Conservation (phyloP, 1,140 invertebrate species). For the Venustaconcha ellipsiformis region DNA sequence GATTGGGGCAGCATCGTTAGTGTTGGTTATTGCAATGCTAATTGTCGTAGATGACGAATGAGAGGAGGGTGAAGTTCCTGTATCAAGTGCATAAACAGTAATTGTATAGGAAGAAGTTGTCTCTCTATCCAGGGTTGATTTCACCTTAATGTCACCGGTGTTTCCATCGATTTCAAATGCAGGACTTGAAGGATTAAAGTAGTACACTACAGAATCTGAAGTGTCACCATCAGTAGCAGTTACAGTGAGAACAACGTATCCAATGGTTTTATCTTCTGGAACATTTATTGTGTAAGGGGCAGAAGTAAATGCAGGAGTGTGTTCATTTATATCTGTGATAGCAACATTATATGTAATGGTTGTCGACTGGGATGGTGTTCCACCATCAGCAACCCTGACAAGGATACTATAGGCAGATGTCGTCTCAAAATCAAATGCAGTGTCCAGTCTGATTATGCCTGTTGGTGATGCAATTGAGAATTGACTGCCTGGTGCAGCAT, state of each 20-base stretch:
- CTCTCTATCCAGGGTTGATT: conserved; percentile 31
- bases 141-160: conserved; percentile 28
- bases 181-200: conserved; percentile 9
- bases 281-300: conserved; percentile 16
- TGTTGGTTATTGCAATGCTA: conserved; percentile 38
- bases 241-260: conserved; percentile 25
- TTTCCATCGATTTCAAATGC: conserved; percentile 26
- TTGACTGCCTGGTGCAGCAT: conserved; percentile 6
- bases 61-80: conserved; percentile 20
- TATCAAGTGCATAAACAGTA: conserved; percentile 39
- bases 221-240: conserved; percentile 34
- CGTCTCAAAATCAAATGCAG: conserved; percentile 43
- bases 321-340: conserved; percentile 25
- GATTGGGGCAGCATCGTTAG: conserved; percentile 48
- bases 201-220: conserved; percentile 20
- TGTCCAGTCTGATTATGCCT: conserved; percentile 21
- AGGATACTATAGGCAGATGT: conserved; percentile 23
- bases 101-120: conserved; percentile 32
- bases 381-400: conserved; percentile 15
- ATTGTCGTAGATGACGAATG: conserved; percentile 31
- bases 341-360: conserved; percentile 28
- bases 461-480: conserved; percentile 17
- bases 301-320: conserved; percentile 9
- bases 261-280: conserved; percentile 23
- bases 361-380: conserved; percentile 23